These are phyloP conservation scores for Phyllostomus discolor DNA, from an alignment of 2,113 vertebrate genomes.

Conservation along the genomic window DNA sequence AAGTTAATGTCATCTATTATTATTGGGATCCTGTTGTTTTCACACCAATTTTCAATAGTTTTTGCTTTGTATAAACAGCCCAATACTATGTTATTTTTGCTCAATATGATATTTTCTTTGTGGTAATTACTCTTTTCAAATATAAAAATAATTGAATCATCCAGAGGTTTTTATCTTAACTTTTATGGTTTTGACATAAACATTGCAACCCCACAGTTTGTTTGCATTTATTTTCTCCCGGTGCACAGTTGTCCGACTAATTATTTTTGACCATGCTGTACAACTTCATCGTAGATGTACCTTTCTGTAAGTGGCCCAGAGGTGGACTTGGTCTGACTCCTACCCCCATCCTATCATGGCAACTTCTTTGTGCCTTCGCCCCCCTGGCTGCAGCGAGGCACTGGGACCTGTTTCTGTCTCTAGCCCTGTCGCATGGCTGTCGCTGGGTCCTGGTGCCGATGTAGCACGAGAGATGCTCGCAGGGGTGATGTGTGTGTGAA, in stretches of 20 bases:
- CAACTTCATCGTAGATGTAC: neutral
- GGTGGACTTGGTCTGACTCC: neutral
- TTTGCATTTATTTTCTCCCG: neutral
- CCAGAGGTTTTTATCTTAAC: neutral
- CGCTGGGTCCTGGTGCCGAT: neutral
- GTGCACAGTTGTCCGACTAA: neutral
- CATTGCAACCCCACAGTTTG: neutral
- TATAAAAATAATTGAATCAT: neutral
- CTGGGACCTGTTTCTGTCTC: neutral
- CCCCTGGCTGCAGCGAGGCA: neutral
- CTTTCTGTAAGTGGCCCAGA: neutral
- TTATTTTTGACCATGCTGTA: neutral
- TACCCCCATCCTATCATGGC: neutral
- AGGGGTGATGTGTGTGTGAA: neutral
- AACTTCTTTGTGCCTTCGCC: neutral
- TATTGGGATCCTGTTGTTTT: neutral
- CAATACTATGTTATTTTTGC: neutral
- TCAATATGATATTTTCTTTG: neutral
- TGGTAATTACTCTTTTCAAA: neutral
- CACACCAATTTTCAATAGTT: neutral
- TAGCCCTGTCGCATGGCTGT: accelerated
- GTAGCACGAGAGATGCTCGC: neutral
- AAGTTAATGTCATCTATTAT: neutral
- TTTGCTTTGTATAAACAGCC: neutral
- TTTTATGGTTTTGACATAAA: neutral